phyloP scores from a whole-genome alignment of 2,888 invertebrate species.

The Sphaerophoria taeniata region DNA sequence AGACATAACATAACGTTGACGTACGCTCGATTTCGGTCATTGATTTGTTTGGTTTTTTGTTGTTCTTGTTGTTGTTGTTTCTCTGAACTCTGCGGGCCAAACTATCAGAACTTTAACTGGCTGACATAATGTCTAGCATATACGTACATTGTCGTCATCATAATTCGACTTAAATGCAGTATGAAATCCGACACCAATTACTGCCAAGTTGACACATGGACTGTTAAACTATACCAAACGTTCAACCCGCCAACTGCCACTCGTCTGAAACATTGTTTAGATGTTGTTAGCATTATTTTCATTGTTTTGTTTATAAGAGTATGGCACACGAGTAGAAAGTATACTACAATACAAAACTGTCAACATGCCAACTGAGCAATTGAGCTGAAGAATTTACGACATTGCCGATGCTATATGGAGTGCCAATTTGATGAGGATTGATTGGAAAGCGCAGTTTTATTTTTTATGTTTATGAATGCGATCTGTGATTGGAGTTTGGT shows the following conservation, averaged over 20 bases:
- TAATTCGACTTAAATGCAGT: constrained; percentile 16
- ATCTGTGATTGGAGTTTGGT: not conserved
- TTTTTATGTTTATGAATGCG: not conserved
- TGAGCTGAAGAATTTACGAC: constrained; percentile 35
- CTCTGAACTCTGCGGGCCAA: constrained; percentile 46
- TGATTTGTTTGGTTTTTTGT: constrained; percentile 52
- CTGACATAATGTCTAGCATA: constrained; percentile 20
- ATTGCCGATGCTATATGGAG: not conserved
- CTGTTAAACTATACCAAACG: constrained; percentile 32
- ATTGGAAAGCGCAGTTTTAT: constrained; percentile 45
- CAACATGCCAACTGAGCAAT: constrained; percentile 18
- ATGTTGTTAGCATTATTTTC: constrained; percentile 43
- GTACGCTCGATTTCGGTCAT: constrained; percentile 52
- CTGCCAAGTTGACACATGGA: constrained; percentile 65
- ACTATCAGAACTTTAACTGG: constrained; percentile 15
- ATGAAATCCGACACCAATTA: constrained; percentile 68
- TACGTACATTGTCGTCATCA: constrained; percentile 5
- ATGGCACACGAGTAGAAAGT: constrained; percentile 20
- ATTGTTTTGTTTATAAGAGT: constrained; percentile 27
- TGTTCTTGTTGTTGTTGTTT: constrained; percentile 5
- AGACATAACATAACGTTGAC: not conserved
- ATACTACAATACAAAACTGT: constrained; percentile 18
- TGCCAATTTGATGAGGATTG: constrained; percentile 48
- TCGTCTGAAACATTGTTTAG: constrained; percentile 57
- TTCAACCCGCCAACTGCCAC: not conserved